phyloP scores from a whole-genome alignment of 2,888 invertebrate genomes.

The Macrosiphum euphorbiae region DNA sequence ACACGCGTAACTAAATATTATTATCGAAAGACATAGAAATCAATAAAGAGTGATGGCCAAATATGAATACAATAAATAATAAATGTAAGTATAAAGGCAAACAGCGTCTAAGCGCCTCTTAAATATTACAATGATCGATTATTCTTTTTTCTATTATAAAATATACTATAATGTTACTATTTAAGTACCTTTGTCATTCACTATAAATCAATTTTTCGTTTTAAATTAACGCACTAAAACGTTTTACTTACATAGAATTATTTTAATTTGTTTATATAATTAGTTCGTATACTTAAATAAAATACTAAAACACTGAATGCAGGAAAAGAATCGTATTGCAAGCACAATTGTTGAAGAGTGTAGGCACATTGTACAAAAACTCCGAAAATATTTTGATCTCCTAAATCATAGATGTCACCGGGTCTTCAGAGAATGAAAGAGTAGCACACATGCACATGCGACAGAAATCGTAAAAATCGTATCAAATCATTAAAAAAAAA shows the following conservation, averaged over 20 bases:
- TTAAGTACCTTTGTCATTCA: neutral
- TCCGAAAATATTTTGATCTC: neutral
- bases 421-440: neutral
- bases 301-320: neutral
- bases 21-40: neutral
- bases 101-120: no score
- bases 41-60: neutral
- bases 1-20: neutral
- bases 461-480: conserved; percentile 10
- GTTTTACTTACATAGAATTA: neutral
- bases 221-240: neutral
- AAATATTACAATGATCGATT: neutral
- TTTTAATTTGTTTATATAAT: neutral
- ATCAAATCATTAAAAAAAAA: neutral
- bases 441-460: conserved; percentile 42
- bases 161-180: neutral
- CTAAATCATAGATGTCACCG: neutral
- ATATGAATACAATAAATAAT: neutral
- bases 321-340: neutral
- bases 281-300: neutral
- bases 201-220: neutral
- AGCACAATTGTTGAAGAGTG: neutral
- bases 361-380: neutral
- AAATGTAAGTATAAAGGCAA: neutral
- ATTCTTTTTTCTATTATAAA: neutral